Evolutionary conservation across 2,888 invertebrate species (phyloP), one percentile per base, ranked within the genome.

Genomic region (Eueremaeus valkanovi): DNA sequence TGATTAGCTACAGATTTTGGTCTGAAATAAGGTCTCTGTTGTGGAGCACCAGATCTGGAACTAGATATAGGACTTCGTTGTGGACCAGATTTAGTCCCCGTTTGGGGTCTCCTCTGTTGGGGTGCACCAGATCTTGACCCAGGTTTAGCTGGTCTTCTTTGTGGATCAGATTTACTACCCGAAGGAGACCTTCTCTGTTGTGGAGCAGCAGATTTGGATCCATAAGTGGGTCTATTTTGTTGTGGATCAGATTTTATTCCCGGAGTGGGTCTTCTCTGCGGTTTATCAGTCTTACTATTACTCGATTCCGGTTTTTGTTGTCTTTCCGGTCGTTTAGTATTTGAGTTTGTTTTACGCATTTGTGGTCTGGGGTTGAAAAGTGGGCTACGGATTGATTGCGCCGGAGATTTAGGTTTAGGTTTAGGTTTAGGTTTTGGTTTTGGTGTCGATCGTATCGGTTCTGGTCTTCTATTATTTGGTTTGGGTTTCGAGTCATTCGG

Each of bases 51-150:
- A n/a, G 31, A 27, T 51, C 40, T 72, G 5, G 74, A 13, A 45
- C 29, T 16, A 13, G 73, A 61, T n/a, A 24, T 51, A 31, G 73
- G 73, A 29, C 18, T 33, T 42, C 63, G 51, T 58, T 73, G 73
- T 58, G 24, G 51, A 27, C 27, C 29, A 13, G 51, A 27, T 73
- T 73, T 73, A n/a, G 73, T 51, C 6, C 51, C 31, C n/a, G 51
- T 11, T 24, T 24, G 6, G 33, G 72, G 72, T n/a, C 11, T 6
- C 18, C n/a, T 42, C 8, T 42, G 21, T 5, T 45, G 72, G 6
- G 72, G 40, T 11, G 72, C 6, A n/a, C 21, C 49, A n/a, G 45
- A 16, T 72, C 58, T 72, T n/a, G 72, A 21, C 8, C 49, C 24
- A 24, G 45, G 70, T 36, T n/a, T 21, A 11, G n/a, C n/a, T n/a